Evolutionary conservation across 2,888 invertebrate genomes (phyloP).

Genomic region (Agrochola lychnidis): DNA sequence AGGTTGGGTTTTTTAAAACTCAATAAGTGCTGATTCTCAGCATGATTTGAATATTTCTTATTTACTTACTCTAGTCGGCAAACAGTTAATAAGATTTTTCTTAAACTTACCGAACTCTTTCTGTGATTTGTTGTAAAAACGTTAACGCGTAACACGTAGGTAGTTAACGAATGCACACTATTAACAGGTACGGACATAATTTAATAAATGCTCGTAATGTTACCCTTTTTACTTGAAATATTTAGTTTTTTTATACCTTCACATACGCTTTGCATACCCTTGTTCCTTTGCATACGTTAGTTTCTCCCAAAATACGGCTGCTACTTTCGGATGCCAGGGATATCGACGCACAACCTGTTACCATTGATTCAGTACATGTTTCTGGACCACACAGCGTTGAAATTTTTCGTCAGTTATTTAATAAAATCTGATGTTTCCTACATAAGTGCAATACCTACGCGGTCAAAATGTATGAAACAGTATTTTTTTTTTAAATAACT

Average conservation of each 20-base stretch:
- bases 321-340: constrained; percentile 10
- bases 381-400: too few relatives aligned
- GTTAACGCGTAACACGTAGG: background rate
- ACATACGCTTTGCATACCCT: constrained; percentile 7
- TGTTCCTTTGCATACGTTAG: constrained; percentile 14
- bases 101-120: background rate
- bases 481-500: too few relatives aligned
- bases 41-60: background rate
- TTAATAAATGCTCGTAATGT: constrained; percentile 31
- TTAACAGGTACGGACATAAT: constrained; percentile 45
- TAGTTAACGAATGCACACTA: background rate
- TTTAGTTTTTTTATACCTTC: constrained; percentile 8
- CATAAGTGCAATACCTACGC: too few relatives aligned
- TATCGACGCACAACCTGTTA: too few relatives aligned
- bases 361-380: too few relatives aligned
- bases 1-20: background rate
- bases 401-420: too few relatives aligned
- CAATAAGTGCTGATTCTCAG: background rate
- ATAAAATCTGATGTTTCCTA: too few relatives aligned
- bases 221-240: constrained; percentile 13
- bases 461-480: too few relatives aligned
- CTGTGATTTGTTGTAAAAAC: background rate
- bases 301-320: constrained; percentile 8
- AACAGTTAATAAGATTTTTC: background rate
- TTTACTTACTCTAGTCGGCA: background rate